Percentiles rank a stretch among this genome's conserved stretches.
Evolutionary conservation across 2,797 vertebrate genomes (phyloP).

Genomic region (Crax fasciolata): DNA sequence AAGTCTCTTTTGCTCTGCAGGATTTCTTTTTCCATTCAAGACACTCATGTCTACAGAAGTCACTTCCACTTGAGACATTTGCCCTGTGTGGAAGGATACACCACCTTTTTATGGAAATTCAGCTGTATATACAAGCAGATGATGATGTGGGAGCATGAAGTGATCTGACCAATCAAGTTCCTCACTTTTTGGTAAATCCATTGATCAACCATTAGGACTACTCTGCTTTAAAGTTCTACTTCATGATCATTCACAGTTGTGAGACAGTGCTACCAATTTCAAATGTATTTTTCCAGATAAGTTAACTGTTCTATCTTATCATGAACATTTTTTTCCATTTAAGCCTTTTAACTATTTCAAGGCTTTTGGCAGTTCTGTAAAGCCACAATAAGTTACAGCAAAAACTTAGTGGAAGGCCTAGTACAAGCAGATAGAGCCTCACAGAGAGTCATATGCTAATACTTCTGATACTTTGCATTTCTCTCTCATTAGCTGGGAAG

Average conservation of each 20-base stretch:
- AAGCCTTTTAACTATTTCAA: not conserved
- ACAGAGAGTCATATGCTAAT: not conserved
- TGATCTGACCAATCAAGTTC: not conserved
- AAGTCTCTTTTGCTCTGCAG: not conserved
- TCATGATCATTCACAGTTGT: not conserved
- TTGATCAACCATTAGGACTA: rapidly evolving
- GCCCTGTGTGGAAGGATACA: rapidly evolving
- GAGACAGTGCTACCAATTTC: not conserved
- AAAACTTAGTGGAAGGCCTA: not conserved
- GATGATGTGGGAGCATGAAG: not conserved
- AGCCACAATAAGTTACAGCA: not conserved
- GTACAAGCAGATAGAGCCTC: not conserved
- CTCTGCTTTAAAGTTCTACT: not conserved
- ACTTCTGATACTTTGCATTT: not conserved
- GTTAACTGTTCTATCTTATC: not conserved
- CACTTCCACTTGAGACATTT: not conserved
- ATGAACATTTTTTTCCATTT: not conserved
- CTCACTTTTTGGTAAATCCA: not conserved
- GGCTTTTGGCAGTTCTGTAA: not conserved
- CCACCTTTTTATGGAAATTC: not conserved
- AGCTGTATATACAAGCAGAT: not conserved
- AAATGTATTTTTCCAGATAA: not conserved
- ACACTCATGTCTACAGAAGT: not conserved
- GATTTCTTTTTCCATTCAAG: not conserved
- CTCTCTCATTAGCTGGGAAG: not conserved